Conservation (phyloP, 2,113 vertebrate species). For the Ophthalmolycus amberensis region DNA sequence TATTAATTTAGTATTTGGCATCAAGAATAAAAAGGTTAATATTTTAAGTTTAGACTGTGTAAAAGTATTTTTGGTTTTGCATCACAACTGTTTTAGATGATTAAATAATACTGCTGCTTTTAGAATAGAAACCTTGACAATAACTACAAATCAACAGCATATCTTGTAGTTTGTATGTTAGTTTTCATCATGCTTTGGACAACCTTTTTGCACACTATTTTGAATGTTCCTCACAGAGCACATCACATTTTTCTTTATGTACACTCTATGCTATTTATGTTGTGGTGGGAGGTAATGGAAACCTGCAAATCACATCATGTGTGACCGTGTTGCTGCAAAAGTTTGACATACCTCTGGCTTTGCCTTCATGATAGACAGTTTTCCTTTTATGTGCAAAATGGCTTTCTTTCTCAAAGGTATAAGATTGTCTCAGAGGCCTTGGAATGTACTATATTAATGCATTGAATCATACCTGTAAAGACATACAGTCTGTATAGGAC, state of each 20-base stretch:
- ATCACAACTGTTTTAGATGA: constrained; percentile 25
- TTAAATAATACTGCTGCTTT: constrained; percentile 39
- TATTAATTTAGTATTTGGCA: constrained; percentile 36
- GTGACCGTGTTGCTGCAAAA: constrained; percentile 46
- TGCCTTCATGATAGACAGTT: constrained; percentile 49
- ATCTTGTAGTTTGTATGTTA: constrained; percentile 26
- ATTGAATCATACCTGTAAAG: constrained; percentile 44
- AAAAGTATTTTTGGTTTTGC: constrained; percentile 26
- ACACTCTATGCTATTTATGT: constrained; percentile 56
- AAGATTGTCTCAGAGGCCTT: constrained; percentile 67
- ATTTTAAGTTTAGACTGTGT: constrained; percentile 29
- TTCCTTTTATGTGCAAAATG: constrained; percentile 49
- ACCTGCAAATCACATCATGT: constrained; percentile 18
- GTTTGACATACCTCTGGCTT: constrained; percentile 60
- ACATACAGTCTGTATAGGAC: constrained; percentile 42
- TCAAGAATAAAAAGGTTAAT: constrained; percentile 35
- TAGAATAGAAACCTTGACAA: constrained; percentile 31
- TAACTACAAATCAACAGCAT: constrained; percentile 21
- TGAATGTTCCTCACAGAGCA: constrained; percentile 40
- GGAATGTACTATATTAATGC: constrained; percentile 54
- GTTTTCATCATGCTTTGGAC: constrained; percentile 35
- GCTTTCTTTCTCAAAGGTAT: constrained; percentile 43
- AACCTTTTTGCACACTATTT: constrained; percentile 38
- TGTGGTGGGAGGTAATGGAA: constrained; percentile 35
- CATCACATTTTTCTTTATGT: constrained; percentile 38